Percentiles rank a stretch among this genome's conserved stretches.
These are phyloP conservation scores for Uloborus plumipes DNA, from an alignment of 2,888 invertebrate genomes.

Conservation along the genomic window DNA sequence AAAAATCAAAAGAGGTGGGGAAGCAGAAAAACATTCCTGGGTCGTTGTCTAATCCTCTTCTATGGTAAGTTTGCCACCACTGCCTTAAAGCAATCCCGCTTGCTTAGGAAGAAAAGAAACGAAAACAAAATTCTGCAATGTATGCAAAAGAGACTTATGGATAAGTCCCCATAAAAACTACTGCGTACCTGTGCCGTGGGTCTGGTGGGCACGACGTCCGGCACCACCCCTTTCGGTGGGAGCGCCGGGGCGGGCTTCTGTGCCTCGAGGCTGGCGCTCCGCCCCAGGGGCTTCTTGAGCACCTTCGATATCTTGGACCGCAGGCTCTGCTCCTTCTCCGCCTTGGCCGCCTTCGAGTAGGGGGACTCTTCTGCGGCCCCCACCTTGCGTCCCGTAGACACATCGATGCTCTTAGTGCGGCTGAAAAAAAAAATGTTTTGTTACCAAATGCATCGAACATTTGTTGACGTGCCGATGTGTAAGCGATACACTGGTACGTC, in stretches of 20 bases:
- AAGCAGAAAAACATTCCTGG: no score
- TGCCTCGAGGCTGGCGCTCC: conserved; percentile 57
- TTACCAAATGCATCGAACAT: no score
- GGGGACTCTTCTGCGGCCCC: conserved; percentile 22
- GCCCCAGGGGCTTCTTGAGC: conserved; percentile 66
- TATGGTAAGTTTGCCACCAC: no score
- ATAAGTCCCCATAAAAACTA: no score
- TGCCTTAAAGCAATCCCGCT: no score
- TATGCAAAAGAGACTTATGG: no score
- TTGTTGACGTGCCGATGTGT: no score
- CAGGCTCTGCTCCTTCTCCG: conserved; percentile 66
- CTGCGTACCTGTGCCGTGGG: conserved; percentile 42
- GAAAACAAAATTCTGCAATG: no score
- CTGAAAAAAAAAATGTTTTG: conserved; percentile 74
- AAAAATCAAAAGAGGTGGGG: no score
- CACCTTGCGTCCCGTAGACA: conserved; percentile 71
- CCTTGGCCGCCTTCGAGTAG: conserved; percentile 41
- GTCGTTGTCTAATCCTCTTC: no score
- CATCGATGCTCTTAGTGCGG: conserved; percentile 86
- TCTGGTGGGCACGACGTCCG: conserved; percentile 53
- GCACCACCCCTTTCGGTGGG: conserved; percentile 48
- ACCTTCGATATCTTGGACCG: conserved; percentile 67
- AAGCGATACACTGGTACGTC: no score
- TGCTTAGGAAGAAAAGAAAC: no score
- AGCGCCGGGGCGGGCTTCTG: conserved; percentile 50